phyloP scores from a whole-genome alignment of 2,888 invertebrate genomes.

The Cerastis leucographa region DNA sequence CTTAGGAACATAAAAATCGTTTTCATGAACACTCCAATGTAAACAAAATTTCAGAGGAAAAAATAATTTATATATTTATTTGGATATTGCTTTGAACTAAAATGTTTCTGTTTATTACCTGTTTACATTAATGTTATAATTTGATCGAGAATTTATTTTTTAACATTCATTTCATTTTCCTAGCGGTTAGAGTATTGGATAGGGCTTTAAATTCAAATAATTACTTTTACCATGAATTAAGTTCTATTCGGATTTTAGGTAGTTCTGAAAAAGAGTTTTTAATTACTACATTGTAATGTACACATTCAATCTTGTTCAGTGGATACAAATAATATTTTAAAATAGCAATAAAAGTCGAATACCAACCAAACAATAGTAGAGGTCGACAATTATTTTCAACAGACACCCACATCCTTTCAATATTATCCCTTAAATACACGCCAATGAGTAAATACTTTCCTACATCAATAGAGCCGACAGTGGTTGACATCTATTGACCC shows the following conservation, averaged over 20 bases:
- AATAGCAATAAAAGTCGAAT: constrained; percentile 15
- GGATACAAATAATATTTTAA: neutral
- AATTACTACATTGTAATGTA: neutral
- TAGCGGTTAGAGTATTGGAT: no score
- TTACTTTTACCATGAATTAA: neutral
- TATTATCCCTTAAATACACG: constrained; percentile 61
- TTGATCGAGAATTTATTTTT: constrained; percentile 4
- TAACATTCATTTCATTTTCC: neutral
- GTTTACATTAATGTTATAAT: constrained; percentile 16
- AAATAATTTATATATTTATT: constrained; percentile 33
- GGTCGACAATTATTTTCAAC: constrained; percentile 38
- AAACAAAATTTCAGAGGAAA: constrained; percentile 34
- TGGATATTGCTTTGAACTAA: constrained; percentile 32
- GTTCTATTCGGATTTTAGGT: neutral
- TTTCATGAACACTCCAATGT: constrained; percentile 36
- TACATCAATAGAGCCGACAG: constrained; percentile 63
- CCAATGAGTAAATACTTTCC: constrained; percentile 67
- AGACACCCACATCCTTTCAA: constrained; percentile 35
- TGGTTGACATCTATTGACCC: constrained; percentile 72
- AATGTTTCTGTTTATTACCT: constrained; percentile 10
- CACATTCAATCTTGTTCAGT: neutral
- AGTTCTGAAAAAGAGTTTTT: neutral
- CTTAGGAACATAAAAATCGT: constrained; percentile 60
- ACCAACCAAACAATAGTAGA: constrained; percentile 35
- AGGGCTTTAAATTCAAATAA: neutral